Conservation (phyloP, 2,888 invertebrate species). For the Patella caerulea region DNA sequence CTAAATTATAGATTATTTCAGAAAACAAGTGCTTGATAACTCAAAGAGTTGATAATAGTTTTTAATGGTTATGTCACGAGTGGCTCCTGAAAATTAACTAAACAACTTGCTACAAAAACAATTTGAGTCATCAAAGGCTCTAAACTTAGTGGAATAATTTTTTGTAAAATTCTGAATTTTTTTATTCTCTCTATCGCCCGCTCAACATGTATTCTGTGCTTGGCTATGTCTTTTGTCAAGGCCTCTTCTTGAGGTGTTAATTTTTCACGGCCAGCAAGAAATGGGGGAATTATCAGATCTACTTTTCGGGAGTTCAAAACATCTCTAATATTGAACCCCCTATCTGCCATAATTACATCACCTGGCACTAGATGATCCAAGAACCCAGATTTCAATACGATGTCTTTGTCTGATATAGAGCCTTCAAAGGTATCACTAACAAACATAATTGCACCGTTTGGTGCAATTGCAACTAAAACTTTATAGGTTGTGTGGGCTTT, state of each 20-base stretch:
- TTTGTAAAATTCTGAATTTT: neutral
- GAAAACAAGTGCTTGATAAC: no score
- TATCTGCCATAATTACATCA: neutral
- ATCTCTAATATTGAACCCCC: neutral
- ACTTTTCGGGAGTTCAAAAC: neutral
- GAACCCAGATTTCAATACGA: neutral
- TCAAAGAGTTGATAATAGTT: no score
- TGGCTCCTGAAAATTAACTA: neutral
- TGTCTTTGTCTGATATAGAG: constrained; percentile 8
- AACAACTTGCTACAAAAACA: neutral
- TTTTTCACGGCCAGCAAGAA: neutral
- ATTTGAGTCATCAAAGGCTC: neutral
- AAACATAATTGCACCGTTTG: constrained; percentile 6
- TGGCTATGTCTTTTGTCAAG: neutral
- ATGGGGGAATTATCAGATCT: neutral
- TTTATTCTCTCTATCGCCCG: neutral
- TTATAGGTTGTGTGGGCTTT: constrained; percentile 14
- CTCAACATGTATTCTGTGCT: neutral
- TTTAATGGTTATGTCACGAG: neutral
- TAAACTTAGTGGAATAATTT: neutral
- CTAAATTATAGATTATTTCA: no score
- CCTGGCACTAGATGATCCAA: neutral
- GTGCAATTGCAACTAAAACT: constrained; percentile 18
- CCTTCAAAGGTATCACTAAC: constrained; percentile 12
- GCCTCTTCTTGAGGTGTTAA: neutral